These are phyloP conservation scores for Ophion costatus DNA, from an alignment of 2,888 invertebrate genomes.

Conservation along the genomic window DNA sequence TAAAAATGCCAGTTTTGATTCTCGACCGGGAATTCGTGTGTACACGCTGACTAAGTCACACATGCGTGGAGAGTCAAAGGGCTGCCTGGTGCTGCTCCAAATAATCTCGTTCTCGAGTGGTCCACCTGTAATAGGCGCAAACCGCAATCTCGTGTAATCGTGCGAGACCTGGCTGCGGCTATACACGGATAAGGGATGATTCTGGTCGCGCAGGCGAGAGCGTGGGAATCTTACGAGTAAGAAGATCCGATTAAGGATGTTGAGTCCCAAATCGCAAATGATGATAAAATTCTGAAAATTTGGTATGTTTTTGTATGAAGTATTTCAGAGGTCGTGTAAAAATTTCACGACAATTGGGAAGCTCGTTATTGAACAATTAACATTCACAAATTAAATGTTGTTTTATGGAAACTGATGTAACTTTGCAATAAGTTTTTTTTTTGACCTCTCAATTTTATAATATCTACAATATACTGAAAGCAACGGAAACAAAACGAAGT, in stretches of 20 bases:
- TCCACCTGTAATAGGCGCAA: constrained; percentile 62
- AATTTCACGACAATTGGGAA: too few species aligned
- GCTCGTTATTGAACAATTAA: too few species aligned
- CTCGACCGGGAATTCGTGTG: constrained; percentile 46
- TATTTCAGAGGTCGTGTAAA: too few species aligned
- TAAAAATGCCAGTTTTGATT: constrained; percentile 76
- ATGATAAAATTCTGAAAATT: too few species aligned
- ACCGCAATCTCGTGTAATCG: constrained; percentile 32
- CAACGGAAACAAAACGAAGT: too few species aligned
- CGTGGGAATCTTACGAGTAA: constrained; percentile 57
- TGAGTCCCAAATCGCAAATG: too few species aligned
- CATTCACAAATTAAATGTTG: too few species aligned
- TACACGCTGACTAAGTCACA: constrained; percentile 19
- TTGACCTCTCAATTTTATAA: too few species aligned
- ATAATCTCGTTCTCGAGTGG: constrained; percentile 33
- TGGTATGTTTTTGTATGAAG: too few species aligned
- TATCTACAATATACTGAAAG: too few species aligned
- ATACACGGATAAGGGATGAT: constrained; percentile 60
- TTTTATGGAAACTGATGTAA: too few species aligned
- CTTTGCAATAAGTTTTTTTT: too few species aligned
- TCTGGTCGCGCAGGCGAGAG: constrained; percentile 35
- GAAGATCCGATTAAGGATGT: not conserved
- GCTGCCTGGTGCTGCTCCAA: constrained; percentile 23
- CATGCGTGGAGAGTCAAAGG: constrained; percentile 54
- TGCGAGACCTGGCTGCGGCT: constrained; percentile 31